Evolutionary conservation across 2,888 invertebrate genomes (phyloP), one percentile per base, ranked within the genome.

Genomic region (Caenorhabditis sp.): DNA sequence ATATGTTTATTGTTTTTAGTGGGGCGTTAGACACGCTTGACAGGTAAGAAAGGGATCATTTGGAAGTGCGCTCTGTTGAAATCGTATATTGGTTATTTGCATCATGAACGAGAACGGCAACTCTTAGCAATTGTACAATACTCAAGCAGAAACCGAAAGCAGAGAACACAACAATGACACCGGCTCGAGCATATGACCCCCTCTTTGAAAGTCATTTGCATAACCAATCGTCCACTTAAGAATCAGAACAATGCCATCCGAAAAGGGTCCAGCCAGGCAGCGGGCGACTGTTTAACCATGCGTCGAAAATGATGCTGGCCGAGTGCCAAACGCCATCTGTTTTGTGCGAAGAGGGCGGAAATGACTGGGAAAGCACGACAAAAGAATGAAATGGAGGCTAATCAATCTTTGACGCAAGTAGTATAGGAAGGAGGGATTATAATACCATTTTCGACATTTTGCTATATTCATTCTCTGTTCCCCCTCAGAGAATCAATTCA

Each of bases 1-100:
- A 68, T 68, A 68, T 68, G 58, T 59, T 68, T 58, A 68, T 68
- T 68, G 68, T 59, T 68, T 68, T 68, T 48, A 24, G 17, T 45
- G 24, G 27, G 48, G 43, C 50, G n/a, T n/a, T n/a, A n/a, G 68
- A 52, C 50, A 58, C 68, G 68, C 50, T 68, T 68, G 68, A 68
- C 68, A 68, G 68, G 68, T 68, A 68, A 68, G 26, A 41, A 56
- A 32, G 35, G 15, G 32, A 41, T 37, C 20, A 43, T 24, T 39
- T 15, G n/a, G 22, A 39, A 52, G 32, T 30, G 30, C 27, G 32
- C 35, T 35, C 52, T 24, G 27, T 15, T 30, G 20, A 17, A 17
- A 24, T 5, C 5, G 24, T 20, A 46, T 22, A 46, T 3, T 46
- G 43, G 15, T n/a, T n/a, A n/a, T n/a, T n/a, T n/a, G n/a, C n/a